Evolutionary conservation across 2,113 vertebrate genomes (phyloP), one percentile per base, ranked within the genome.

Genomic region (Actinemys pallida): DNA sequence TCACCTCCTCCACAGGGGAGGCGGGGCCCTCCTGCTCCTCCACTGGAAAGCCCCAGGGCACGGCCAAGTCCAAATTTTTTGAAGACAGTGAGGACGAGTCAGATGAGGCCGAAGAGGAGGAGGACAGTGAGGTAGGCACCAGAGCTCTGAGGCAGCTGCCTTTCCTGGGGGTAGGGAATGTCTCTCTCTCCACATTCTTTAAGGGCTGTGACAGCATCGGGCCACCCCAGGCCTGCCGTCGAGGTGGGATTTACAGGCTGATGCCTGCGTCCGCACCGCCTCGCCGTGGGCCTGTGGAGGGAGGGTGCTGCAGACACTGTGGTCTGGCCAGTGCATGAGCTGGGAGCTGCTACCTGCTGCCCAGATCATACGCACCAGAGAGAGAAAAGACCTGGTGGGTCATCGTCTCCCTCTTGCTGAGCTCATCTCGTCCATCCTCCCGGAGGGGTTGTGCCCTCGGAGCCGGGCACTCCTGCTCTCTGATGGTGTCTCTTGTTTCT

Each of bases 61-160:
- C 99, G 96, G 96, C 99, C 96, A 99, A 99, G 98, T 99, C 99
- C 95, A 99, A 99, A 97, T 99, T 99, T 98, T 99, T 99, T 98
- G 99, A 99, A 90, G 99, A 99, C 98, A 99, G 99, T 88, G 99
- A 99, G 93, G 99, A 99, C 97, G 98, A 99, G 97, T 99, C 99
- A 88, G 99, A 99, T 96, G 99, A 99, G 95, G 99, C 98, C 56
- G 99, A 99, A 91, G 98, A 99, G 94, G 98, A 98, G 95, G 98
- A 98, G 92, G 98, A 98, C 97, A 98, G 98, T 96, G 98, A 99
- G 98, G 98, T 98, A 98, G 98, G 98, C 95, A 96, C 97, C 91
- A 96, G 95, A 94, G 93, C 94, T 87, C 96, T 69, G 96, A 83
- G 47, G 94, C 96, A 93, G 96, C 92, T 92, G 83, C 92, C 94